Evolutionary conservation across 2,113 vertebrate species (phyloP), one percentile per base, ranked within the genome.

Genomic region (Gallinago paraguaiae): DNA sequence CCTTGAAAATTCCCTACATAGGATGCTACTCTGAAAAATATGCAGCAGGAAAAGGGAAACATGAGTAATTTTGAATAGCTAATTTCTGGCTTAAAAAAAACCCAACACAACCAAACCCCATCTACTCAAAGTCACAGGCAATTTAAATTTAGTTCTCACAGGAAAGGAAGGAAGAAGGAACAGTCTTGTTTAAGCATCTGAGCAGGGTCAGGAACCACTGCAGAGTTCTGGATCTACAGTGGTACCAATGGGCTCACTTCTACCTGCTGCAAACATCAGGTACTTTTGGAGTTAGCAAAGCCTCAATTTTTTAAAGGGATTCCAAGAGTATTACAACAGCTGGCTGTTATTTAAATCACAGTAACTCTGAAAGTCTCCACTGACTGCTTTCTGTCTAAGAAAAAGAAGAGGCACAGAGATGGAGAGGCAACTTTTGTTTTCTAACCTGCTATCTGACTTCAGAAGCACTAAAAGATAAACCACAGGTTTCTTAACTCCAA

Each of bases 131-230:
- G 78, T 67, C 89, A 63, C 18, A 80, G 78, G 56, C 48, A 86
- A 89, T 86, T 90, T 67, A 60, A 83, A 88, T 88, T 46, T 22
- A 78, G 68, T 91, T 95, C 80, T 88, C 88, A 71, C 17, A 81
- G 80, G 35, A 84, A 86, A 74, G 57, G 74, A 67, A 1, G 2
- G 67, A 92, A 80, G 70, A 50, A 77, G 33, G 37, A 84, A 71
- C 13, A 7, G 30, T 67, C 39, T 77, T 20, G 31, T 53, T 76
- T 13, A 86, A 22, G n/a, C 51, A 25, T 10, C 64, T 65, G 23
- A 88, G 79, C 50, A 81, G n/a, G 22, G 69, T 54, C 51, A 61
- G 3, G 5, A 88, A 43, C 13, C 39, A 57, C 50, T 14, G 48
- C 56, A 15, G 37, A n/a, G 19, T 8, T 88, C n/a, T 69, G 78